Conservation (phyloP, 2,888 invertebrate species). For the Notodonta dromedarius region DNA sequence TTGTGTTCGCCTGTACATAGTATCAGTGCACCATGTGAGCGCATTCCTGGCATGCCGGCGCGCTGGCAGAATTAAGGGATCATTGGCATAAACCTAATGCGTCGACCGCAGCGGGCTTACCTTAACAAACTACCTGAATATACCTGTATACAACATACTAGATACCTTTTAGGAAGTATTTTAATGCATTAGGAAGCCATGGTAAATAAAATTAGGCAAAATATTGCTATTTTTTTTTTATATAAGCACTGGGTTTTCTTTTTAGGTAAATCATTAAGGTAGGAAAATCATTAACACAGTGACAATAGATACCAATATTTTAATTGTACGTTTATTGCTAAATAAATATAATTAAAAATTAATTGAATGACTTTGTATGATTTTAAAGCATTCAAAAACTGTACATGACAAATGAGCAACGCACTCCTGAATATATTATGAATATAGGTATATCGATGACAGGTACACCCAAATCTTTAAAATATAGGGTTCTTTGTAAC, state of each 20-base stretch:
- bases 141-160: not conserved
- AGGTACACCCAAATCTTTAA: constrained; percentile 11
- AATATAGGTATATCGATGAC: not conserved
- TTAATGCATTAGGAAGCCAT: no score
- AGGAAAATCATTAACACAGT: no score
- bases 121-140: constrained; percentile 15
- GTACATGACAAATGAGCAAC: not conserved
- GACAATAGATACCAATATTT: no score
- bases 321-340: no score
- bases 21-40: constrained; percentile 56
- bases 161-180: no score
- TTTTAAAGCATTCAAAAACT: no score
- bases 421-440: not conserved
- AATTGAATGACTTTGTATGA: no score
- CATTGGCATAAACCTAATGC: constrained; percentile 38
- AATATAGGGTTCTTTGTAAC: constrained; percentile 60
- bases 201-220: no score
- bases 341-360: no score
- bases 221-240: no score
- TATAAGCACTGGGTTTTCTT: no score
- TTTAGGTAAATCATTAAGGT: no score
- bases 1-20: constrained; percentile 40
- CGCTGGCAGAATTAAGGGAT: constrained; percentile 46
- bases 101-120: constrained; percentile 26
- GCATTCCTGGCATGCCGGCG: constrained; percentile 66